Percentiles rank a stretch among this genome's conserved stretches.
phyloP scores from a whole-genome alignment of 2,797 vertebrate species.

The Betta splendens region DNA sequence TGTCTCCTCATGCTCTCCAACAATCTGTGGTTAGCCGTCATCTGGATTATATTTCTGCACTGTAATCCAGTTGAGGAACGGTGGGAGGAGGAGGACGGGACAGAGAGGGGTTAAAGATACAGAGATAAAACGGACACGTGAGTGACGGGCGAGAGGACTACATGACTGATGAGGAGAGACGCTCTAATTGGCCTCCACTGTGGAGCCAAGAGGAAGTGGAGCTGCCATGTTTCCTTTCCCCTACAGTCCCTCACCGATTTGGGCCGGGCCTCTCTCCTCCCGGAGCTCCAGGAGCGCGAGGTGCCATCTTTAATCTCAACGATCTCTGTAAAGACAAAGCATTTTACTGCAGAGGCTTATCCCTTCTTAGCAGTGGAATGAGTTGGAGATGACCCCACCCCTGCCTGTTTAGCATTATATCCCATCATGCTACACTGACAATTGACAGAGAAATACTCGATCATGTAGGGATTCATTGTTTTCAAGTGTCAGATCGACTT shows the following conservation, averaged over 20 bases:
- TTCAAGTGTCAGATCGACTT: no score
- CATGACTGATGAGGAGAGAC: conserved; percentile 73
- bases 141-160: conserved; percentile 50
- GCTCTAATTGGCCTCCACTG: conserved; percentile 85
- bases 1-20: conserved; percentile 30
- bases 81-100: not conserved
- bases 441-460: not conserved
- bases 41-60: conserved; percentile 88
- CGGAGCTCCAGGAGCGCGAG: conserved; percentile 81
- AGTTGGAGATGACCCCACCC: conserved; percentile 60
- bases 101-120: conserved; percentile 12
- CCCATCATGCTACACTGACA: conserved; percentile 68
- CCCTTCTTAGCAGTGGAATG: conserved; percentile 63
- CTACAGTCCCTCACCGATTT: conserved; percentile 86
- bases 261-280: conserved; percentile 65
- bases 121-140: conserved; percentile 52
- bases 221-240: conserved; percentile 90
- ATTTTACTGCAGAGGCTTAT: conserved; percentile 32
- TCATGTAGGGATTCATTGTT: no score
- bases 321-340: conserved; percentile 61
- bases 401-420: conserved; percentile 42
- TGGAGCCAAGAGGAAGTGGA: conserved; percentile 86
- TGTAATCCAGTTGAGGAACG: conserved; percentile 25
- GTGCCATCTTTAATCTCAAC: conserved; percentile 90
- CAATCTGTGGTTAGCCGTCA: conserved; percentile 68